A percentile compares a stretch with the other conserved stretches of the same genome.
Conservation (phyloP, 1,140 invertebrate species). For the Myzus persicae region DNA sequence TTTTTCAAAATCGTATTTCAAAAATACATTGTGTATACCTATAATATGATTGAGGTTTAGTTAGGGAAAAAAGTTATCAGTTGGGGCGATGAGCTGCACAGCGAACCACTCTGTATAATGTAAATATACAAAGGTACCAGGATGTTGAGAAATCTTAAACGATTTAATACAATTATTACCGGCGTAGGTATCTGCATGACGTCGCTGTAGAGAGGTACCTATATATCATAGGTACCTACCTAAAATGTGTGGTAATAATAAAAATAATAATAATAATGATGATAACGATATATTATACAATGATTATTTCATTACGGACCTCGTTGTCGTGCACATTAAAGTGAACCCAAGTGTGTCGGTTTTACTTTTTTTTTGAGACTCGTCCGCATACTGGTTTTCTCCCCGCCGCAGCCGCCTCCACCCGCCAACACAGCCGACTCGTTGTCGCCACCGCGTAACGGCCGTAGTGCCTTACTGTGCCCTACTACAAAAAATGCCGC, state of each 20-base stretch:
- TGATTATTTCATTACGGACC: neutral
- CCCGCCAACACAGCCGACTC: neutral
- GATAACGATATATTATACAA: neutral
- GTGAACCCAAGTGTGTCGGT: neutral
- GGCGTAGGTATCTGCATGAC: neutral
- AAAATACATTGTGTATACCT: neutral
- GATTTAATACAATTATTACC: neutral
- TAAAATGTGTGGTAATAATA: neutral
- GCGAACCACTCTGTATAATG: neutral
- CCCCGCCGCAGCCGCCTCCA: neutral
- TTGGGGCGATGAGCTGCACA: neutral
- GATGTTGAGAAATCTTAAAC: neutral
- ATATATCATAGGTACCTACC: neutral
- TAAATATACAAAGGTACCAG: neutral
- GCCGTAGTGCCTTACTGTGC: neutral
- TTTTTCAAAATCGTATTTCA: neutral
- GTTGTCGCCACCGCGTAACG: neutral
- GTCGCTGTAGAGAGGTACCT: neutral
- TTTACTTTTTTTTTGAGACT: neutral
- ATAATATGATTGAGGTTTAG: neutral
- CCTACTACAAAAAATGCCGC: slow-evolving; percentile 36
- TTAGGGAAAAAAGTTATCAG: neutral
- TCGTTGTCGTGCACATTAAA: neutral
- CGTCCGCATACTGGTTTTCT: slow-evolving; percentile 18
- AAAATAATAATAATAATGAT: neutral